Conservation (phyloP, 2,113 vertebrate species). For the Varanus salvator region DNA sequence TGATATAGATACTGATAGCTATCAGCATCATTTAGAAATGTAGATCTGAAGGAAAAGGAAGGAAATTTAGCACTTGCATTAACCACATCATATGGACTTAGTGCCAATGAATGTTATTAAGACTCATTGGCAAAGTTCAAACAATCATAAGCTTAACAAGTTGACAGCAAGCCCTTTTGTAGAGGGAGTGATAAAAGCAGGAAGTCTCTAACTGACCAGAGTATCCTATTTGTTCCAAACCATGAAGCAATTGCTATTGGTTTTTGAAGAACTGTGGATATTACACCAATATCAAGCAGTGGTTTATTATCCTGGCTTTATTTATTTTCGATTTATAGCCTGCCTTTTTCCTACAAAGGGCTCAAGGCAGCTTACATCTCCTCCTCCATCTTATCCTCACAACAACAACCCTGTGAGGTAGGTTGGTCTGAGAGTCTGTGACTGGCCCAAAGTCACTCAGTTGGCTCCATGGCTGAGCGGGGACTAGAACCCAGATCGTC, state of each 20-base stretch:
- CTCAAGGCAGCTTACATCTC: too few relatives aligned
- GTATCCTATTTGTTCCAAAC: not conserved
- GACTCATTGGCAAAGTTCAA: not conserved
- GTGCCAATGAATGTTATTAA: not conserved
- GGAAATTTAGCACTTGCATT: not conserved
- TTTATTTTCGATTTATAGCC: too few relatives aligned
- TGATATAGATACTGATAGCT: not conserved
- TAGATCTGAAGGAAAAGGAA: not conserved
- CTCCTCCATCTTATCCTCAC: too few relatives aligned
- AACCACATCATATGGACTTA: not conserved
- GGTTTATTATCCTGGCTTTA: not conserved
- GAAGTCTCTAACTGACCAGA: not conserved
- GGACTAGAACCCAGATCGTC: too few relatives aligned
- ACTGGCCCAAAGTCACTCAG: too few relatives aligned
- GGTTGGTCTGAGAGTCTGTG: too few relatives aligned
- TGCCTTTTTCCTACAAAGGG: too few relatives aligned
- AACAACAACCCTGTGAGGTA: too few relatives aligned
- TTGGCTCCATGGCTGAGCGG: too few relatives aligned
- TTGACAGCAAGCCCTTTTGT: not conserved
- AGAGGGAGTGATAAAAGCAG: not conserved
- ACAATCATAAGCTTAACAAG: not conserved
- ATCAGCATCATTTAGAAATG: not conserved
- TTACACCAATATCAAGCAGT: not conserved
- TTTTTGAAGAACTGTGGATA: not conserved
- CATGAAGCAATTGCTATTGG: not conserved